Evolutionary conservation across 2,113 vertebrate species (phyloP).

Genomic region (Rhinolophus ferrumequinum): DNA sequence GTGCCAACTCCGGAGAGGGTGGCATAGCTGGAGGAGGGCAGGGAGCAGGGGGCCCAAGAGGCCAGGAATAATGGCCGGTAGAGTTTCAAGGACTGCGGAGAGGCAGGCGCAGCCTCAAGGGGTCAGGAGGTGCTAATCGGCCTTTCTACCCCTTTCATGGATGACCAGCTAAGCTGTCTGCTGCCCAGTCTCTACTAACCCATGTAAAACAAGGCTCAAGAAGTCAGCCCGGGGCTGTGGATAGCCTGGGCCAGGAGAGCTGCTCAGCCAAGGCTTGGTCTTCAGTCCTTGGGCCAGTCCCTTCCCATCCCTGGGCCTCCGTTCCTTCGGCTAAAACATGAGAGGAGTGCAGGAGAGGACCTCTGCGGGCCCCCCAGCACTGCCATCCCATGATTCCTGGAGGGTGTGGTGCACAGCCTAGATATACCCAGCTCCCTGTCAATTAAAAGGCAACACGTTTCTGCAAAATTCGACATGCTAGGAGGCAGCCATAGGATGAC

Average conservation of each 20-base stretch:
- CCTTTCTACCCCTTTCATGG: neutral
- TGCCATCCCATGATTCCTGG: neutral
- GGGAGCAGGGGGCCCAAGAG: neutral
- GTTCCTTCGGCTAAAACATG: neutral
- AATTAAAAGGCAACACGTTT: neutral
- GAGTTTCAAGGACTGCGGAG: neutral
- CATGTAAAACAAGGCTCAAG: neutral
- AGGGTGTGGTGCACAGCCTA: rapidly evolving
- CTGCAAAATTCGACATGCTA: neutral
- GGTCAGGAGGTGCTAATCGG: neutral
- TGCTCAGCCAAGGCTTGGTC: neutral
- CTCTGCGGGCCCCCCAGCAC: no score
- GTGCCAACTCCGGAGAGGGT: neutral
- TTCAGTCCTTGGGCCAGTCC: neutral
- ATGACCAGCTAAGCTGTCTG: neutral
- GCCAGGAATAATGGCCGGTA: neutral
- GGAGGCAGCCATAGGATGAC: neutral
- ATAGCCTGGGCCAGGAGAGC: neutral
- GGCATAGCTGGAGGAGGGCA: neutral
- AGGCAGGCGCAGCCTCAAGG: neutral
- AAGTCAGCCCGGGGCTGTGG: neutral
- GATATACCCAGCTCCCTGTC: neutral
- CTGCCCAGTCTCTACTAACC: neutral
- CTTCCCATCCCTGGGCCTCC: neutral
- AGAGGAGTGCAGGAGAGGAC: neutral